Base-by-base conservation (phyloP, 1,140 invertebrate species). In the Melanaphis sacchari region DNA sequence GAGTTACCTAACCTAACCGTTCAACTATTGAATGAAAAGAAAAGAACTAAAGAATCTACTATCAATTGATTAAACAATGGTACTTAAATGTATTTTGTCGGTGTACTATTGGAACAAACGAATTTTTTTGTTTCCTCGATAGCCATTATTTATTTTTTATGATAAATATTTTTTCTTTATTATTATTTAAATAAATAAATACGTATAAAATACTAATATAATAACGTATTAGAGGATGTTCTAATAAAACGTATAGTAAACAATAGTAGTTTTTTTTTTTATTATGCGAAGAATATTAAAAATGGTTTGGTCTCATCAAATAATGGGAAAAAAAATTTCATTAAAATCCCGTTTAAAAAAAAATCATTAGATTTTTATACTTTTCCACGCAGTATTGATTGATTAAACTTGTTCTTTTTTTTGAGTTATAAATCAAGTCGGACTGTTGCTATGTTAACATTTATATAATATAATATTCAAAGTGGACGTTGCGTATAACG, bases 121-220 rank as follows among this genome's bases (percentile, higher is more conserved):
- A 76, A 15, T n/a, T 76, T 76, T 76, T 76, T 76, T 66, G 59
- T 66, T 76, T 76, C 59, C 59, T 6, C 15, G 59, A 76, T 76
- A 76, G 31, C 5, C 59, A 76, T 76, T 76, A 76, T n/a, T n/a
- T 76, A n/a, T 76, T 76, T 76, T 76, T 76, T n/a, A 76, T 21
- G 18, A 36, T 76, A 76, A 76, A 76, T 76, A 76, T n/a, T 76
- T n/a, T 76, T 4, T 76, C n/a, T 18, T 5, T n/a, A 76, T n/a
- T 76, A 76, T 76, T n/a, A 76, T 76, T 76, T n/a, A 15, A 76
- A 76, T 76, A 76, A 76, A 76, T 76, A 76, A 76, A 76, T 76
- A n/a, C 15, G 31, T n/a, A 36, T n/a, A 76, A n/a, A 76, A 76
- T 76, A 76, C 59, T 76, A n/a, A n/a, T 76, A 76, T 36, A 59